A percentile compares a stretch with the other conserved stretches of the same genome.
Conservation (phyloP, 2,113 vertebrate genomes). For the Euleptes europaea region DNA sequence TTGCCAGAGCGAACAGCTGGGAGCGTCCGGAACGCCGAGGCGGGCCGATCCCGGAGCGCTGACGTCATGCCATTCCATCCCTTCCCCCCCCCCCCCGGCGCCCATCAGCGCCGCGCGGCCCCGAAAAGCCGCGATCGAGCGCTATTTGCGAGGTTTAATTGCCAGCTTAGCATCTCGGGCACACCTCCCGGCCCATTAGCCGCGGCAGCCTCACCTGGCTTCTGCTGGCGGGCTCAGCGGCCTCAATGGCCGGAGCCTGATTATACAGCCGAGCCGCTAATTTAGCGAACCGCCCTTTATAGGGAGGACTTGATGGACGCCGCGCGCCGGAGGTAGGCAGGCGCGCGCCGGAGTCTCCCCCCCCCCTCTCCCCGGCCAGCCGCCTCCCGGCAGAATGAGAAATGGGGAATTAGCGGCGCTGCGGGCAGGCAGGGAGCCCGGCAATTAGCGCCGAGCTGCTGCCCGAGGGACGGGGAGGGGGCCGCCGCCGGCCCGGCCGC, state of each 20-base stretch:
- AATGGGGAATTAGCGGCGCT: conserved; percentile 97
- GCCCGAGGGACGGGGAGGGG: conserved; percentile 53
- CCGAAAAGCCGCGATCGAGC: conserved; percentile 76
- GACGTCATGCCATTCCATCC: neutral
- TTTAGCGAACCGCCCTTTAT: conserved; percentile 85
- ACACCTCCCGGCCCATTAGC: conserved; percentile 83
- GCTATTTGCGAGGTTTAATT: conserved; percentile 84
- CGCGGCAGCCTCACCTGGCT: conserved; percentile 84
- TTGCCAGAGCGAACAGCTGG: neutral
- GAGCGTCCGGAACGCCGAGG: neutral
- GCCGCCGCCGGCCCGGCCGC: conserved; percentile 54
- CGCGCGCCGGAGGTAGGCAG: conserved; percentile 84
- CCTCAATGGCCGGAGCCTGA: conserved; percentile 82
- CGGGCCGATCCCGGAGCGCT: neutral
- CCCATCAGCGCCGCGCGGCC: conserved; percentile 67
- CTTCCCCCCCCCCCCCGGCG: conserved; percentile 15
- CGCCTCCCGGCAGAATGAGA: conserved; percentile 90
- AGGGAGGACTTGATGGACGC: conserved; percentile 80
- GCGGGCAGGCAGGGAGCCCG: conserved; percentile 90
- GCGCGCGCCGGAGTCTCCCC: conserved; percentile 83
- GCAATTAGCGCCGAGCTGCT: conserved; percentile 89
- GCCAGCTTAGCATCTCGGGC: conserved; percentile 81
- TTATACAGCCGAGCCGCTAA: conserved; percentile 92
- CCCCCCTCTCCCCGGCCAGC: conserved; percentile 58
- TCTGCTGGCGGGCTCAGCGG: conserved; percentile 77